Evolutionary conservation across 2,797 vertebrate species (phyloP), one percentile per base, ranked within the genome.

Genomic region (Helostoma temminkii): DNA sequence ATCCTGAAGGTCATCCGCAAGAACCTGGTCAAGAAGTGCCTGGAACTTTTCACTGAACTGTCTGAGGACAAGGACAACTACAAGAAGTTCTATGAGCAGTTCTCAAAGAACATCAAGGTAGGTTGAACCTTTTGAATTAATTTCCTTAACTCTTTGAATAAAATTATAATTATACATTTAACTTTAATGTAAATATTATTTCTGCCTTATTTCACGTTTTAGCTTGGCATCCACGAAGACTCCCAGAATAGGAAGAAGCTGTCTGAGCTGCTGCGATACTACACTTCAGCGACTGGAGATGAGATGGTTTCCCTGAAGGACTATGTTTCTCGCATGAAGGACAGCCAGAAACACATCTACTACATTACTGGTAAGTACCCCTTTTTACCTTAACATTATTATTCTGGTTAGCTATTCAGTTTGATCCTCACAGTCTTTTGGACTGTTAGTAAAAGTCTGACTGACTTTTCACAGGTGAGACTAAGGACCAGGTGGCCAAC

Each of bases 1-100:
- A 99, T 99, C 82, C 89, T 99, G 52, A 99, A 99, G 65, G 97
- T 99, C 11, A 98, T 99, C 71, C 90, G 97, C 52, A 99, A 99
- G 91, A 99, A 99, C 80, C 89, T 99, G 79, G 97, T 99, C 37
- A 99, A 99, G 88, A 98, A 98, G 83, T 98, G 96, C 75, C 22
- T 99, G 24, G 98, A 99, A 15, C 96, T 99, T 2, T 99, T 99
- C 84, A 89, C 93, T 0, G 96, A 98, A 52, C 70, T 98, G 18
- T 76, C 96, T 0, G 97, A 98, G 56, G 96, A 98, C 84, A 97
- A 96, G 74, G 96, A 98, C 63, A 98, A 97, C 76, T 97, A 97
- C 80, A 98, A 97, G 6, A 98, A 97, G 55, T 95, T 76, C 26
- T 97, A 98, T 0, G 96, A 98, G 71, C 96, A 98, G 70, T 98